Base-by-base conservation (phyloP, 1,140 invertebrate genomes). In the Streblospio benedicti region DNA sequence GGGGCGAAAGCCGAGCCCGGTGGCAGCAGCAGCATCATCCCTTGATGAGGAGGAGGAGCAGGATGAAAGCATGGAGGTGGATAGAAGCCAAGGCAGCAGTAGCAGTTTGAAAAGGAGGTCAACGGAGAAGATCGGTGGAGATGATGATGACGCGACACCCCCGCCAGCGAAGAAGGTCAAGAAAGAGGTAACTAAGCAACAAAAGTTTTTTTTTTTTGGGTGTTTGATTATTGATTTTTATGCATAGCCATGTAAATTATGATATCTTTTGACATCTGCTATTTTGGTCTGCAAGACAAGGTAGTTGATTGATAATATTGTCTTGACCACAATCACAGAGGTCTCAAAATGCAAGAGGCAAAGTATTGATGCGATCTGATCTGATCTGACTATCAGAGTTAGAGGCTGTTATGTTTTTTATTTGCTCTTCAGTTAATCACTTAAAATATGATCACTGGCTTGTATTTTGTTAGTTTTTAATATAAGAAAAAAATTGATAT, bases 41-140 rank as follows among this genome's bases (percentile, higher is more conserved):
- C n/a, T n/a, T n/a, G n/a, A n/a, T n/a, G n/a, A n/a, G n/a, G n/a
- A n/a, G n/a, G n/a, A n/a, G n/a, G n/a, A n/a, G n/a, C n/a, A n/a
- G n/a, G n/a, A n/a, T n/a, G n/a, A n/a, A n/a, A n/a, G n/a, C n/a
- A n/a, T n/a, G n/a, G n/a, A n/a, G n/a, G n/a, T n/a, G n/a, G n/a
- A n/a, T n/a, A n/a, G n/a, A n/a, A n/a, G n/a, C 33, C 41, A 27
- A 57, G 61, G 16, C 68, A 66, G 35, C 58, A 65, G 51, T n/a
- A 57, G 60, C n/a, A 67, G 61, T 56, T 43, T 45, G 14, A 61
- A 53, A 20, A 63, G 44, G 43, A 59, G 61, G 14, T 50, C 57
- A 47, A 35, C 31, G 1, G 44, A 55, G 14, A 32, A 45, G 14
- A 59, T 64, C 52, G 41, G 55, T 57, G 54, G 67, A 32, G 60